A percentile compares a stretch with the other conserved stretches of the same genome.
Conservation (phyloP, 2,797 vertebrate genomes). For the Danio albolineatus region DNA sequence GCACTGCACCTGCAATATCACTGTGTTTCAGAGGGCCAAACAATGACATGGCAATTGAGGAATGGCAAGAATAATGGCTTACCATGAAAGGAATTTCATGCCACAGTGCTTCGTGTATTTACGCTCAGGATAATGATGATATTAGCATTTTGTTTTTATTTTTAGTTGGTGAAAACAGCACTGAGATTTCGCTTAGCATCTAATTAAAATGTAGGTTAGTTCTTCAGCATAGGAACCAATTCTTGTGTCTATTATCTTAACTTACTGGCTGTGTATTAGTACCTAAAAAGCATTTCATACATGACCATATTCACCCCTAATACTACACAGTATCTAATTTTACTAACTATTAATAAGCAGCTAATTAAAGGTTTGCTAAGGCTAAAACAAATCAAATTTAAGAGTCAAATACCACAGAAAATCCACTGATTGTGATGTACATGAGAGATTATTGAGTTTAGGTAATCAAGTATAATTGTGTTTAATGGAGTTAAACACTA, state of each 20-base stretch:
- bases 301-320: too few species aligned
- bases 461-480: too few species aligned
- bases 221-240: background rate
- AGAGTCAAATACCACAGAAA: too few species aligned
- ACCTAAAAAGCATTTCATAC: too few species aligned
- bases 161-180: constrained; percentile 3
- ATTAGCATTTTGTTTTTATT: constrained; percentile 15
- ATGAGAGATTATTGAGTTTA: too few species aligned
- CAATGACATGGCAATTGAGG: constrained; percentile 37
- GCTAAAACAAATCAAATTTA: too few species aligned
- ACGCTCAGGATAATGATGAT: constrained; percentile 4
- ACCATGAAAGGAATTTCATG: constrained; percentile 9
- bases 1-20: constrained; percentile 42
- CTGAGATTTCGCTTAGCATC: background rate
- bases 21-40: constrained; percentile 38
- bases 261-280: background rate
- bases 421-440: too few species aligned
- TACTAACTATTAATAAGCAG: too few species aligned
- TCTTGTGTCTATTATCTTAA: background rate
- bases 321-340: too few species aligned
- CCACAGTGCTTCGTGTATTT: background rate
- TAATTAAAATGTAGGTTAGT: background rate
- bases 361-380: too few species aligned
- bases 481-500: too few species aligned
- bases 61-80: constrained; percentile 46